Conservation (phyloP, 2,888 invertebrate genomes). For the Drosophila maculinotata region DNA sequence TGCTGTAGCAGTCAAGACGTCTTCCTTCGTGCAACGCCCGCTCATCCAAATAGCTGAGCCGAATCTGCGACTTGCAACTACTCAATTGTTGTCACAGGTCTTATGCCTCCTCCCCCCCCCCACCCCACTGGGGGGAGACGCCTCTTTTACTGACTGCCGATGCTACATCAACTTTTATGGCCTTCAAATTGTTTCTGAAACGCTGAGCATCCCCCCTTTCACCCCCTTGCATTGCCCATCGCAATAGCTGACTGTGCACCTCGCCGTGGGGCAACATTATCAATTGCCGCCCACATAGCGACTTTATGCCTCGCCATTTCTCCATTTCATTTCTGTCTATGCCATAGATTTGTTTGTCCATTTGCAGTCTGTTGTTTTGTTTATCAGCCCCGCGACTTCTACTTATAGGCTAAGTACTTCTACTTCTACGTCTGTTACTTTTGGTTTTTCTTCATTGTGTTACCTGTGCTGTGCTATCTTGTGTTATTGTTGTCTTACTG, state of each 20-base stretch:
- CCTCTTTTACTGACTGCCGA: slow-evolving; percentile 62
- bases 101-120: slow-evolving; percentile 19
- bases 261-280: slow-evolving; percentile 59
- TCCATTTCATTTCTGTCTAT: slow-evolving; percentile 62
- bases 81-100: slow-evolving; percentile 51
- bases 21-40: slow-evolving; percentile 12
- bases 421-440: not conserved
- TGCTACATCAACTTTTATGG: slow-evolving; percentile 80
- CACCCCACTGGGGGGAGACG: slow-evolving; percentile 14
- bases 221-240: slow-evolving; percentile 5
- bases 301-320: slow-evolving; percentile 12
- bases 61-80: slow-evolving; percentile 52
- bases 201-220: slow-evolving; percentile 50
- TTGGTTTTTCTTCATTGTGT: not conserved
- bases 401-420: too few species aligned
- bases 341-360: slow-evolving; percentile 51
- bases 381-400: slow-evolving; percentile 33
- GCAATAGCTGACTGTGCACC: slow-evolving; percentile 34
- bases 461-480: slow-evolving; percentile 29
- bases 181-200: slow-evolving; percentile 81
- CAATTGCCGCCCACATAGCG: slow-evolving; percentile 60
- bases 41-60: slow-evolving; percentile 18
- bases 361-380: slow-evolving; percentile 51
- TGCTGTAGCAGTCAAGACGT: slow-evolving; percentile 27
- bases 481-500: slow-evolving; percentile 23